These are phyloP conservation scores for Oxyura jamaicensis DNA, from an alignment of 2,113 vertebrate species.

Conservation along the genomic window DNA sequence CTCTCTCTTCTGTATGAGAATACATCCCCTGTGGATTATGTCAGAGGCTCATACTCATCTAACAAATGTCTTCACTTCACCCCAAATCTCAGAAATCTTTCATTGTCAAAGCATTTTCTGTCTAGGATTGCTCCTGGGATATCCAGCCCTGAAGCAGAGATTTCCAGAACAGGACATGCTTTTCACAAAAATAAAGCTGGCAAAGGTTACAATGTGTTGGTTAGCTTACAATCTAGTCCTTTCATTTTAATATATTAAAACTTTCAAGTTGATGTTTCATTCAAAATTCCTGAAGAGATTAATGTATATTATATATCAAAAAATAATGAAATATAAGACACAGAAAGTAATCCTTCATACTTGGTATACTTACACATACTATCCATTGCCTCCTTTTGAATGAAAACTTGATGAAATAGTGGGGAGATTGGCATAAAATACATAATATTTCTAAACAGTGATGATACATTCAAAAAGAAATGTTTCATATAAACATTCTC, in stretches of 20 bases:
- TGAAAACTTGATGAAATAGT: neutral
- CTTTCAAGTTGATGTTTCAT: neutral
- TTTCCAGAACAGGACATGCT: neutral
- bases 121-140: neutral
- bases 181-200: neutral
- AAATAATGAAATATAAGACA: neutral
- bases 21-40: neutral
- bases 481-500: neutral
- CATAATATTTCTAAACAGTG: neutral
- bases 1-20: neutral
- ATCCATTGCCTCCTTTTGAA: neutral
- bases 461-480: neutral
- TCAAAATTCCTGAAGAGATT: neutral
- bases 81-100: neutral
- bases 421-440: neutral
- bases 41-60: neutral
- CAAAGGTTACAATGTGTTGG: fast-evolving
- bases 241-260: neutral
- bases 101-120: neutral
- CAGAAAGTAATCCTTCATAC: neutral
- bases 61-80: neutral
- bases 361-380: fast-evolving
- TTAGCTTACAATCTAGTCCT: neutral
- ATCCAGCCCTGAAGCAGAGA: neutral
- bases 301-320: neutral